Conservation (phyloP, 2,113 vertebrate genomes). For the Channa argus region DNA sequence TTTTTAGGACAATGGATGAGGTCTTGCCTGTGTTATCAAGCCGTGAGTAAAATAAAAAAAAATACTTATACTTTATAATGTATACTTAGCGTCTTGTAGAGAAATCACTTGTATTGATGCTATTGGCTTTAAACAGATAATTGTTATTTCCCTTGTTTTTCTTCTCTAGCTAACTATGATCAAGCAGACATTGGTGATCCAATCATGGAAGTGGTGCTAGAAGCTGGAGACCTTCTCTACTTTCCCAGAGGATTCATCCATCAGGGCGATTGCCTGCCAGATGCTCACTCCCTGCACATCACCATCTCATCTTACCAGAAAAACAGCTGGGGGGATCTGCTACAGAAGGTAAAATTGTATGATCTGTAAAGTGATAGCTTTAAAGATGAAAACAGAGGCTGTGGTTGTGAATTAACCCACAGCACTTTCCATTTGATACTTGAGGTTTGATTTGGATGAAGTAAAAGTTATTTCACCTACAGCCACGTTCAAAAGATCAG, state of each 20-base stretch:
- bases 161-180: conserved; percentile 84
- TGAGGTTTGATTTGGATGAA: not conserved
- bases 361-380: not conserved
- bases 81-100: not conserved
- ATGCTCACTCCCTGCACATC: conserved; percentile 91
- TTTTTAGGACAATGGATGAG: conserved; percentile 77
- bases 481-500: too few species aligned
- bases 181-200: conserved; percentile 89
- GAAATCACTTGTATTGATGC: not conserved
- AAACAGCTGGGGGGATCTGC: conserved; percentile 94
- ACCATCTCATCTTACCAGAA: conserved; percentile 95
- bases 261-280: conserved; percentile 90
- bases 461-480: too few species aligned
- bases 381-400: not conserved
- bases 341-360: conserved; percentile 83
- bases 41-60: conserved; percentile 74
- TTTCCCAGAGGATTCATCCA: conserved; percentile 97
- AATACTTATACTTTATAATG: not conserved
- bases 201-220: conserved; percentile 90
- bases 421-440: not conserved
- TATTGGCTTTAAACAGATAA: not conserved
- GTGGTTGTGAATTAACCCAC: not conserved
- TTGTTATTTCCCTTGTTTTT: not conserved
- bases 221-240: conserved; percentile 94
- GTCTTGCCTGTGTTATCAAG: conserved; percentile 83